A percentile compares a stretch with the other conserved stretches of the same genome.
Evolutionary conservation across 2,888 invertebrate species (phyloP).

Genomic region (Trichogramma evanescens): DNA sequence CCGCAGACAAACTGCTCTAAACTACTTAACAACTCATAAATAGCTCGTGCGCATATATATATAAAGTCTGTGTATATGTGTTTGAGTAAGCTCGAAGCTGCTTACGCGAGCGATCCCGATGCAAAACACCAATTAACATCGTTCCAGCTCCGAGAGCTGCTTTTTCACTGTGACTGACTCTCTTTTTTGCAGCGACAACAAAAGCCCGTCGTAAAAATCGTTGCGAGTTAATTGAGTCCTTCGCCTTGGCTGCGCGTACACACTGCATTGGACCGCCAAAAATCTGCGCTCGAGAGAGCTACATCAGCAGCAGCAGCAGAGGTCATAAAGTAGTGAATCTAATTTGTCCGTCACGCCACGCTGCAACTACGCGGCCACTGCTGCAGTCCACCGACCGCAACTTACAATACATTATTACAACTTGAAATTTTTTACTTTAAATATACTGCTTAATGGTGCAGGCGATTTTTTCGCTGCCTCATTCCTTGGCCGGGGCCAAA

Average conservation of each 20-base stretch:
- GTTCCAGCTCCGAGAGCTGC: constrained; percentile 6
- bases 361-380: too few species aligned
- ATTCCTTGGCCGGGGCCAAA: too few species aligned
- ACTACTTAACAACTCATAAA: constrained; percentile 37
- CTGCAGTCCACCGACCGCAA: too few species aligned
- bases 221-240: constrained; percentile 29
- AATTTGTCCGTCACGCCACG: constrained; percentile 19
- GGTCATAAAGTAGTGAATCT: constrained; percentile 24
- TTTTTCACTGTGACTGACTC: background rate
- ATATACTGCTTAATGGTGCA: too few species aligned
- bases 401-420: too few species aligned
- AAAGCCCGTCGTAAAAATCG: constrained; percentile 25
- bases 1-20: constrained; percentile 29
- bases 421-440: too few species aligned
- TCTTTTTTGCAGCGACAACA: background rate
- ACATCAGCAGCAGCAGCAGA: background rate
- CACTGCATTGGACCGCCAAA: too few species aligned
- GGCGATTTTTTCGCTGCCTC: too few species aligned
- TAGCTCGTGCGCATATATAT: constrained; percentile 17
- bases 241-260: background rate
- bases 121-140: constrained; percentile 24
- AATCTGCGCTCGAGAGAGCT: too few species aligned
- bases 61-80: constrained; percentile 14
- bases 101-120: background rate
- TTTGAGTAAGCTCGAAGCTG: constrained; percentile 1